Base-by-base conservation (phyloP, 1,140 invertebrate genomes). In the Lineus longissimus region DNA sequence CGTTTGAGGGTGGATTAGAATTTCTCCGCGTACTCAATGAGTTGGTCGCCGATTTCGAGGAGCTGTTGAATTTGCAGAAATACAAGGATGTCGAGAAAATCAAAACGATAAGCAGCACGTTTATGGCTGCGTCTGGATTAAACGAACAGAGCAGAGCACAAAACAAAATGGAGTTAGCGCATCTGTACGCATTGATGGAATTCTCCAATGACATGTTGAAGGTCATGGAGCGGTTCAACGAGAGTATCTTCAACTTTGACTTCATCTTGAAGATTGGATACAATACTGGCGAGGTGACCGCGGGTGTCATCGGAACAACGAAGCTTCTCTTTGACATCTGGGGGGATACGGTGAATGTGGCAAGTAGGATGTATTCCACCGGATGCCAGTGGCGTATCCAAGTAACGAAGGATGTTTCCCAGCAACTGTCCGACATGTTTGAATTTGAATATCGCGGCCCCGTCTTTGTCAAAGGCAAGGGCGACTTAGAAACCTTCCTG, bases 301-400 rank as follows among this genome's bases (percentile, higher is more conserved):
- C 94, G 0, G 96, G 95, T 2, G 94, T 98, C 0, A 97, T 98
- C 55, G 95, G 95, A 0, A 97, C 94, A 0, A 92, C 91, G 0
- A 98, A 97, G 76, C 83, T 97, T 19, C 93, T 95, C 73, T 98
- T 97, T 70, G 96, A 98, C 78, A 97, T 98, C 59, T 98, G 96
- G 96, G 95, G 96, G 0, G 95, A 98, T 81, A 94, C 95, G 0
- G 95, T 97, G 0, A 98, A 98, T 81, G 95, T 98, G 59, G 94
- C 95, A 0, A 94, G 91, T 2, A 84, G 95, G 59, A 97, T 87
- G 95, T 95, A 98, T 76, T 94, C 93, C 6, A 83, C 80, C n/a
- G 82, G 81, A 0, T 71, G 96, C 0, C 85, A 88, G 6, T 90
- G 92, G 60, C 84, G 89, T 59, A 94, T 96, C 67, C 94, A 98